phyloP scores from a whole-genome alignment of 2,113 vertebrate genomes.

The Charina bottae region DNA sequence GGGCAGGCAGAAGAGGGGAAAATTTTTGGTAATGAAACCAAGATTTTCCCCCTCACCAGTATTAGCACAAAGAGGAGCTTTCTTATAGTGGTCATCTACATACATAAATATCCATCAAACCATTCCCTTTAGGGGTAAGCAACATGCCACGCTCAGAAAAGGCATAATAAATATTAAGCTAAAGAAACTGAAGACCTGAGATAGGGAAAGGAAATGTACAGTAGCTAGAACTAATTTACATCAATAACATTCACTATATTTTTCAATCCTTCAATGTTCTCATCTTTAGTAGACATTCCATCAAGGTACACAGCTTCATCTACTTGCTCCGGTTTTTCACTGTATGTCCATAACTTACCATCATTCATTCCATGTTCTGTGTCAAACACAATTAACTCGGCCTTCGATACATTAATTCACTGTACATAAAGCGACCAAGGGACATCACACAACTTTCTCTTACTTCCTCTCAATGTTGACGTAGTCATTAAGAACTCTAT shows the following conservation, averaged over 20 bases:
- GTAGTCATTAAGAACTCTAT: no score
- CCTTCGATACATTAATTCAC: no score
- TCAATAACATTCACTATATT: background rate
- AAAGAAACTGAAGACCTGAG: background rate
- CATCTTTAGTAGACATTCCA: no score
- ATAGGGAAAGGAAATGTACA: background rate
- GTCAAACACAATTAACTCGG: no score
- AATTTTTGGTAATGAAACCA: conserved; percentile 17
- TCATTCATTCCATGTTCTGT: no score
- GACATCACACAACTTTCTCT: no score
- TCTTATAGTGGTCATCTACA: background rate
- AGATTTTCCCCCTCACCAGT: background rate
- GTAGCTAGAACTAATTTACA: background rate
- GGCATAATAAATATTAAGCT: background rate
- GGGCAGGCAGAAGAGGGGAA: background rate
- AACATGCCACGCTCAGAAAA: background rate
- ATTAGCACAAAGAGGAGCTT: background rate
- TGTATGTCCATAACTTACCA: no score
- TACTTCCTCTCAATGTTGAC: no score
- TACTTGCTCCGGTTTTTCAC: no score
- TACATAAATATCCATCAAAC: background rate
- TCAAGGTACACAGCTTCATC: no score
- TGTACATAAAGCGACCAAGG: no score
- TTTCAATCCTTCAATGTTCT: no score
- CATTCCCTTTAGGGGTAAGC: background rate